A percentile compares a stretch with the other conserved stretches of the same genome.
Evolutionary conservation across 2,888 invertebrate genomes (phyloP).

Genomic region (Oxystoma pomonae): DNA sequence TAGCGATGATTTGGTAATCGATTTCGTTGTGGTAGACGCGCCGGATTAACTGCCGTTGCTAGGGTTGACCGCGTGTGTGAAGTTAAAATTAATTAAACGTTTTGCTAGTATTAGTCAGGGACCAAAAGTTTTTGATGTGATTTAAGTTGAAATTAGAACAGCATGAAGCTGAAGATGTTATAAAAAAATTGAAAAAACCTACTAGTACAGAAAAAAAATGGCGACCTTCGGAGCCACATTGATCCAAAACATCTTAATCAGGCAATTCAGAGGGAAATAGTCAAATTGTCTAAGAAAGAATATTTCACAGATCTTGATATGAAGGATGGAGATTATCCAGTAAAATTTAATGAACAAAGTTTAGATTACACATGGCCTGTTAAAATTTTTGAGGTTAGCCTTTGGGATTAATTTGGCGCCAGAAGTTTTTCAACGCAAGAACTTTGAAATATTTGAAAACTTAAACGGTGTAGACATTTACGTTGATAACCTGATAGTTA

Average conservation of each 20-base stretch:
- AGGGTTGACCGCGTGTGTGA: slow-evolving; percentile 9
- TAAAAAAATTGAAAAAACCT: slow-evolving; percentile 7
- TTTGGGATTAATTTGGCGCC: slow-evolving; percentile 15
- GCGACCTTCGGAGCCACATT: no score
- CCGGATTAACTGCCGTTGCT: slow-evolving; percentile 10
- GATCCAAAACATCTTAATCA: no score
- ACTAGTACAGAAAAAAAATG: slow-evolving; percentile 14
- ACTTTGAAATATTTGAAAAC: background rate
- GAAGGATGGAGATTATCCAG: slow-evolving; percentile 24
- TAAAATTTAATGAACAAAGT: slow-evolving; percentile 15
- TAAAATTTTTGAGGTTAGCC: slow-evolving; percentile 9
- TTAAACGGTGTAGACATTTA: background rate
- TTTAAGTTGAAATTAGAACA: slow-evolving; percentile 12
- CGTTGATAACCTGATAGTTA: background rate
- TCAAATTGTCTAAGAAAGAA: slow-evolving; percentile 11
- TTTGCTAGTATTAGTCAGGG: slow-evolving; percentile 7
- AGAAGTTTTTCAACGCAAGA: background rate
- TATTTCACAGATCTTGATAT: slow-evolving; percentile 22
- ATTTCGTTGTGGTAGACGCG: slow-evolving; percentile 12
- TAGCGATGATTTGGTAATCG: background rate
- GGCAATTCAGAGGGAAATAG: no score
- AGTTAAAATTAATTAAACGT: slow-evolving; percentile 10
- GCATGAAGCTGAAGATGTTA: slow-evolving; percentile 7
- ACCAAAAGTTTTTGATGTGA: slow-evolving; percentile 1
- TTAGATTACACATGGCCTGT: slow-evolving; percentile 12